Conservation (phyloP, 1,140 invertebrate species). For the Meloidogyne hapla region DNA sequence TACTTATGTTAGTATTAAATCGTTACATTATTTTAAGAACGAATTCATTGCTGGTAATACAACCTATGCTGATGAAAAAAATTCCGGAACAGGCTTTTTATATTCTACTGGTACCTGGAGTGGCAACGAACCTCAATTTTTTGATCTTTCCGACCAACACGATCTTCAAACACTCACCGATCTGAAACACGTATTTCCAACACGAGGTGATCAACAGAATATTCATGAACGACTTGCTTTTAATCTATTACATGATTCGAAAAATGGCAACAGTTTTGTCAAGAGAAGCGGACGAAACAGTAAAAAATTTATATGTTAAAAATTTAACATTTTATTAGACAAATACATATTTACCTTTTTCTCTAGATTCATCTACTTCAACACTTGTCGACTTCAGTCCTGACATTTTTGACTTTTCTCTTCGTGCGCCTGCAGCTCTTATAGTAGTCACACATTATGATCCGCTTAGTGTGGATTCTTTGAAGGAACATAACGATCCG, state of each 20-base stretch:
- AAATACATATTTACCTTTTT: too few species aligned
- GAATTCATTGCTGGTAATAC: background rate
- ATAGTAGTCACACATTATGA: conserved; percentile 46
- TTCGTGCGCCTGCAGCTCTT: conserved; percentile 36
- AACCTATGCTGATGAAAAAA: background rate
- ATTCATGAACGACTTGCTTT: background rate
- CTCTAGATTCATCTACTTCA: conserved; percentile 28
- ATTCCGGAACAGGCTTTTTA: background rate
- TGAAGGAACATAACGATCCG: conserved; percentile 5
- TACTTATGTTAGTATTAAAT: too few species aligned
- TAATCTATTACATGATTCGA: conserved; percentile 1
- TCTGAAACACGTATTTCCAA: background rate
- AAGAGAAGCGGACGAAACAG: conserved; percentile 2
- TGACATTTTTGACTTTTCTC: conserved; percentile 36
- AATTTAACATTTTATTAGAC: background rate
- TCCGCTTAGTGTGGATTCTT: conserved; percentile 29
- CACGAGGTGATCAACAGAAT: background rate
- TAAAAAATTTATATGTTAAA: background rate
- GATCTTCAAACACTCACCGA: background rate
- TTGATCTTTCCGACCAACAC: background rate
- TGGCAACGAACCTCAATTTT: background rate
- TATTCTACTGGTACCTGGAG: background rate
- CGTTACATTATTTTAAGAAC: background rate
- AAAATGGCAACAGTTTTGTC: background rate
- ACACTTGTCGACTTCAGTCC: conserved; percentile 44